Conservation (phyloP, 1,140 invertebrate species). For the Eriosoma lanigerum region DNA sequence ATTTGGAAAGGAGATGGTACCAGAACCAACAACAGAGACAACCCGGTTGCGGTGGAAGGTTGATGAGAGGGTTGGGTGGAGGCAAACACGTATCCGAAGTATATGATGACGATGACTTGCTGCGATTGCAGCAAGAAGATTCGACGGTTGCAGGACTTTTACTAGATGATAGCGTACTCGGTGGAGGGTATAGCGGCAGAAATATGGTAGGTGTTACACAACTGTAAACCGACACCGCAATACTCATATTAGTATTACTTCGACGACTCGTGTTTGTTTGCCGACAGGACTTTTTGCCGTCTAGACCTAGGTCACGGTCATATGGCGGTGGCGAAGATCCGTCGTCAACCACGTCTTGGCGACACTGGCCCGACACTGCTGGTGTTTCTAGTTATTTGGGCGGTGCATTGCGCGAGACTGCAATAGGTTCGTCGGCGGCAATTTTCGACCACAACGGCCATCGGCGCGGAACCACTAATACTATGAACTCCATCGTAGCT, state of each 20-base stretch:
- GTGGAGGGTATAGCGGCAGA: neutral
- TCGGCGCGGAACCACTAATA: neutral
- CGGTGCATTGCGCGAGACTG: slow-evolving; percentile 59
- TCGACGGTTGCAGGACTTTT: neutral
- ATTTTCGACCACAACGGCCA: slow-evolving; percentile 56
- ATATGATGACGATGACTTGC: slow-evolving; percentile 17
- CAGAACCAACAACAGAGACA: slow-evolving; percentile 41
- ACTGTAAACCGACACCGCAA: neutral
- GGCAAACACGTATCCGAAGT: slow-evolving; percentile 24
- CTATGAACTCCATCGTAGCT: neutral
- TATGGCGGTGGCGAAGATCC: slow-evolving; percentile 34
- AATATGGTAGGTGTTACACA: neutral
- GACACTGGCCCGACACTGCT: slow-evolving; percentile 13
- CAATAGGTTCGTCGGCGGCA: slow-evolving; percentile 58
- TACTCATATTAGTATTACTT: neutral
- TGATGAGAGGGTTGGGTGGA: neutral
- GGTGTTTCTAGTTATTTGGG: slow-evolving; percentile 56
- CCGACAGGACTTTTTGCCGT: slow-evolving; percentile 1
- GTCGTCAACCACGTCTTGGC: slow-evolving; percentile 13
- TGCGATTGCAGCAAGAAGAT: neutral
- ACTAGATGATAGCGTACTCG: neutral
- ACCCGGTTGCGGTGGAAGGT: slow-evolving; percentile 27
- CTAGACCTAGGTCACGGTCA: slow-evolving; percentile 29
- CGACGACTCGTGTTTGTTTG: neutral
- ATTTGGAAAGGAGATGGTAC: slow-evolving; percentile 53